phyloP scores from a whole-genome alignment of 2,888 invertebrate genomes.

The Tholera decimalis region DNA sequence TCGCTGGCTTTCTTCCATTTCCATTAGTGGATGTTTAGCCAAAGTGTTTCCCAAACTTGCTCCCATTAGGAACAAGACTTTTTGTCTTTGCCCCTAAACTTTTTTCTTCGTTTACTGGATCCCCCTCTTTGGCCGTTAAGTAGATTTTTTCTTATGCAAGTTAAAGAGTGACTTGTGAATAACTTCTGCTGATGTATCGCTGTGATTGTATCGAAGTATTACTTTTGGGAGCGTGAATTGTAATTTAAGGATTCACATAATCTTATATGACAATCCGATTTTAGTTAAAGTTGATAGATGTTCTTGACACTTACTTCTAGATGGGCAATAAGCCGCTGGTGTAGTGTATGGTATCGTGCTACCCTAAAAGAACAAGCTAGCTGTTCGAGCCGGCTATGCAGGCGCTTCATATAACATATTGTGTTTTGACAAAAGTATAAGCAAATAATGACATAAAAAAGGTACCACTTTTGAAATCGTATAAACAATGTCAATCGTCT shows the following conservation, averaged over 20 bases:
- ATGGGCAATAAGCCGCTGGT: too few species aligned
- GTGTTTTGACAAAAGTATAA: too few species aligned
- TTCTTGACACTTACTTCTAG: too few species aligned
- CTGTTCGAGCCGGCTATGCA: too few species aligned
- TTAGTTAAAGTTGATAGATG: too few species aligned
- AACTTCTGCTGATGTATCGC: conserved; percentile 23
- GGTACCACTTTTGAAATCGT: too few species aligned
- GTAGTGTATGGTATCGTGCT: too few species aligned
- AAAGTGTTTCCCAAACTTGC: conserved; percentile 90
- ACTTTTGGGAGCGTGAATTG: neutral
- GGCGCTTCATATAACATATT: too few species aligned
- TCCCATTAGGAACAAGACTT: conserved; percentile 86
- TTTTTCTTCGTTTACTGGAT: conserved; percentile 79
- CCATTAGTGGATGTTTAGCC: conserved; percentile 91
- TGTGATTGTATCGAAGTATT: conserved; percentile 3
- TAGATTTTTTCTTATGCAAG: conserved; percentile 81
- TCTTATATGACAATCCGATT: neutral
- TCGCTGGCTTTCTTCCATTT: conserved; percentile 89
- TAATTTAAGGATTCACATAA: neutral
- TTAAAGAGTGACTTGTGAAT: conserved; percentile 47
- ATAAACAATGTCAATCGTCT: too few species aligned
- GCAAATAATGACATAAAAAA: too few species aligned
- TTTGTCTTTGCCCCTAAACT: conserved; percentile 86
- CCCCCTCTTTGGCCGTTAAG: conserved; percentile 77
- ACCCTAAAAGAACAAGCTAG: too few species aligned